Percentiles rank a stretch among this genome's conserved stretches.
phyloP scores from a whole-genome alignment of 2,113 vertebrate genomes.

The Felis chaus region DNA sequence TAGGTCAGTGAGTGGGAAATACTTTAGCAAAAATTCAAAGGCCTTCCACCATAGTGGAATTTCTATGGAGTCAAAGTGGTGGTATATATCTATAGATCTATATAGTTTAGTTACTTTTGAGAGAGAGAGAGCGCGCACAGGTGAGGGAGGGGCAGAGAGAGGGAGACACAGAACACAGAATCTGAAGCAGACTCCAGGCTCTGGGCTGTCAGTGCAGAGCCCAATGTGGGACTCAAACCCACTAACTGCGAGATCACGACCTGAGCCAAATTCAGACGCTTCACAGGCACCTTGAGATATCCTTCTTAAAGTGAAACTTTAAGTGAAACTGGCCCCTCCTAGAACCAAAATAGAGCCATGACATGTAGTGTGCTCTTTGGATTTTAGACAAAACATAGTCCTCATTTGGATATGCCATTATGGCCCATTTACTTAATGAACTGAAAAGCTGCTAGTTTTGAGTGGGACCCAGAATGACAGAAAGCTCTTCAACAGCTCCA shows the following conservation, averaged over 20 bases:
- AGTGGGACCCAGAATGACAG: background rate
- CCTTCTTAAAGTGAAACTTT: background rate
- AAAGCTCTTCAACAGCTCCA: background rate
- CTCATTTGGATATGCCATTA: background rate
- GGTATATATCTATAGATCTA: too few relatives aligned
- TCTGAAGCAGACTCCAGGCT: too few relatives aligned
- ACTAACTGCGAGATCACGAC: too few relatives aligned
- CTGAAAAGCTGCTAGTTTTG: background rate
- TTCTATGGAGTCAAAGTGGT: background rate
- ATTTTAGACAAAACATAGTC: background rate
- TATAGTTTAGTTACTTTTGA: too few relatives aligned
- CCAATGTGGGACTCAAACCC: too few relatives aligned
- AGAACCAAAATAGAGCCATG: background rate
- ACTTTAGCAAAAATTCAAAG: background rate
- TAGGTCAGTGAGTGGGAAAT: background rate
- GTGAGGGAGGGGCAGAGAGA: too few relatives aligned
- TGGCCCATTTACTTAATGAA: background rate
- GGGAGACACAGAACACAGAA: too few relatives aligned
- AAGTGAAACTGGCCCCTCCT: background rate
- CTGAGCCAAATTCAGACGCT: too few relatives aligned
- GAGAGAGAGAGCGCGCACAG: too few relatives aligned
- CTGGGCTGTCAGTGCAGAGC: too few relatives aligned
- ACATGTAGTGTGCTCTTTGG: too few relatives aligned
- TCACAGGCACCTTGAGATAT: background rate
- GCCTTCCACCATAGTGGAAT: background rate